These are phyloP conservation scores for Pterobdella sp. DNA, from an alignment of 2,888 invertebrate species.

Conservation along the genomic window DNA sequence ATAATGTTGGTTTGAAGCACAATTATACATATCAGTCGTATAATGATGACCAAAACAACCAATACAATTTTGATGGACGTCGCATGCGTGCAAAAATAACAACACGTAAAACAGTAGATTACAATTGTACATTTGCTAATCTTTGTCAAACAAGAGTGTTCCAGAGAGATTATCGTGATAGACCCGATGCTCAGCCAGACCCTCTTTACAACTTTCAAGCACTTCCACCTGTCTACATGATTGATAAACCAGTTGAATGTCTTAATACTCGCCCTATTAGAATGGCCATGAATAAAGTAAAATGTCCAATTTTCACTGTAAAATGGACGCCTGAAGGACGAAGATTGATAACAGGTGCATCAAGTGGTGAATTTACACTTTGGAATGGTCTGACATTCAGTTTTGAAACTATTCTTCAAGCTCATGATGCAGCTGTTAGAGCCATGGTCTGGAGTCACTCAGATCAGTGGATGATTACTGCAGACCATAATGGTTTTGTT, in stretches of 20 bases:
- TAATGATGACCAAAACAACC: background rate
- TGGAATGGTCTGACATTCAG: conserved; percentile 99
- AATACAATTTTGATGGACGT: conserved; percentile 68
- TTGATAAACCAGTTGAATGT: conserved; percentile 91
- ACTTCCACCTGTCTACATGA: conserved; percentile 83
- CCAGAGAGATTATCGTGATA: conserved; percentile 85
- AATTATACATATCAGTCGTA: background rate
- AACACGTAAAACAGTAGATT: conserved; percentile 94
- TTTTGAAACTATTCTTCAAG: conserved; percentile 99
- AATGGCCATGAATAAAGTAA: conserved; percentile 99
- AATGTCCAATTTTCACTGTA: conserved; percentile 81
- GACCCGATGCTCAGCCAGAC: conserved; percentile 83
- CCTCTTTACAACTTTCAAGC: conserved; percentile 71
- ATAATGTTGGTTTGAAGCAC: background rate
- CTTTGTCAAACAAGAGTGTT: conserved; percentile 71
- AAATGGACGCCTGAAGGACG: conserved; percentile 97
- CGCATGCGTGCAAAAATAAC: conserved; percentile 80
- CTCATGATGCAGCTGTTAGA: conserved; percentile 97
- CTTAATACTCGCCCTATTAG: conserved; percentile 76
- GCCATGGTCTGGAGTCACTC: conserved; percentile 99
- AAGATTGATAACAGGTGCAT: conserved; percentile 91
- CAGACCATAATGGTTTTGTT: conserved; percentile 94
- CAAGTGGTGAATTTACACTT: conserved; percentile 95
- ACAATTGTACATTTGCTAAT: conserved; percentile 86
- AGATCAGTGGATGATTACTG: conserved; percentile 99